Conservation (phyloP, 1,140 invertebrate genomes). For the Leucophenga varia region DNA sequence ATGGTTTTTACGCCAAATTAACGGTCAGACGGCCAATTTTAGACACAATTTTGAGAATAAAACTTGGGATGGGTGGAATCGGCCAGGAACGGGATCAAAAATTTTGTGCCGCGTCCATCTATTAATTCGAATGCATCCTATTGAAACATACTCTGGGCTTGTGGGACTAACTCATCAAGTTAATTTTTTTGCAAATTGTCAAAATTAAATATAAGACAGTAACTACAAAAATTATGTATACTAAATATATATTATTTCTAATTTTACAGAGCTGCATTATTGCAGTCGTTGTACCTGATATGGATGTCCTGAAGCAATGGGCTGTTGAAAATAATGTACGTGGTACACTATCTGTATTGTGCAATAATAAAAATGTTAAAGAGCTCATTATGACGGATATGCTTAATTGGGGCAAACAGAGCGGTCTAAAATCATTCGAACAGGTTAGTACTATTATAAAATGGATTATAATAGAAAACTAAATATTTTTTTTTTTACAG, state of each 20-base stretch:
- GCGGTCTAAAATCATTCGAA: slow-evolving; percentile 93
- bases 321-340: slow-evolving; percentile 81
- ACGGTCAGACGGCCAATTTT: no score
- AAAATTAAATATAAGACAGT: background rate
- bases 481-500: slow-evolving; percentile 60
- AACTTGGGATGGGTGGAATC: no score
- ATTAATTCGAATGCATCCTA: no score
- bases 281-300: slow-evolving; percentile 91
- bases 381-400: slow-evolving; percentile 89
- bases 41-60: no score
- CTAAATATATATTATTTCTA: slow-evolving; percentile 2
- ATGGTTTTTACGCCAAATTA: no score
- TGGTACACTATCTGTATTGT: slow-evolving; percentile 85
- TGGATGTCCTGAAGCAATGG: slow-evolving; percentile 89
- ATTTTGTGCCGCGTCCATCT: no score
- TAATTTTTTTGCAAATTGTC: background rate
- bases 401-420: slow-evolving; percentile 81
- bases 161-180: background rate
- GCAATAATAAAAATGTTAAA: slow-evolving; percentile 85
- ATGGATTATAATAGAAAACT: background rate
- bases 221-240: background rate
- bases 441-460: slow-evolving; percentile 67
- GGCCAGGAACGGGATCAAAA: no score
- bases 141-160: no score
- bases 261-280: slow-evolving; percentile 82